These are phyloP conservation scores for Stylophora pistillata DNA, from an alignment of 64 coral and sea anemone genomes.

Conservation along the genomic window DNA sequence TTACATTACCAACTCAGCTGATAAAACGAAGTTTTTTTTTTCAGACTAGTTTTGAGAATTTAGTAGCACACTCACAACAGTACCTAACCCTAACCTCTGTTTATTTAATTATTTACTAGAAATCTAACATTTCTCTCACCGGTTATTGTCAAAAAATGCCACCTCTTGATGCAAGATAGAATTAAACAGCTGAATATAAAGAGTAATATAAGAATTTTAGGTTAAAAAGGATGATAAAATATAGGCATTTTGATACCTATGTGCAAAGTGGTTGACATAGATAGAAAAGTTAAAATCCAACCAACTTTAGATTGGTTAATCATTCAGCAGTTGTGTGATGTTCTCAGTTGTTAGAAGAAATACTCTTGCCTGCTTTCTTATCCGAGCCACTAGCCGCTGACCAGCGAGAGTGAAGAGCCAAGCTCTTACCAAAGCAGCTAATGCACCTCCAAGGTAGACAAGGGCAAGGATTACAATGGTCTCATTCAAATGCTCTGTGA, in stretches of 20 bases:
- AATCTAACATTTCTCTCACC: slow-evolving; percentile 31
- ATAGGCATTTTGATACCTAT: too few species aligned
- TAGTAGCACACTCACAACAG: too few species aligned
- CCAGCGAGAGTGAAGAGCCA: slow-evolving; percentile 93
- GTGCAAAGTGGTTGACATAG: too few species aligned
- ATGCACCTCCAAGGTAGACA: slow-evolving; percentile 77
- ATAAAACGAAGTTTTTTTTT: too few species aligned
- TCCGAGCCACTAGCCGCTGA: slow-evolving; percentile 85
- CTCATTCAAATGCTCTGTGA: slow-evolving; percentile 65
- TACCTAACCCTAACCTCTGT: too few species aligned
- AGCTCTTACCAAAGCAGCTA: slow-evolving; percentile 64
- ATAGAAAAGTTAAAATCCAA: too few species aligned
- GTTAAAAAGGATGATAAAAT: too few species aligned
- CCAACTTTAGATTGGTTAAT: too few species aligned
- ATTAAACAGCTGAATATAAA: slow-evolving; percentile 75
- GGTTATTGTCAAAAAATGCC: slow-evolving; percentile 92
- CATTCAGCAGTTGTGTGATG: too few species aligned
- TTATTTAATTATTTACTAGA: too few species aligned
- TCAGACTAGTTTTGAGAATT: too few species aligned
- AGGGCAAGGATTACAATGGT: slow-evolving; percentile 72
- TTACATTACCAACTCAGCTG: too few species aligned
- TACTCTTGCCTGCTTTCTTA: slow-evolving; percentile 74
- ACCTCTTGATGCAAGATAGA: slow-evolving; percentile 84
- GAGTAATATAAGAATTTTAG: not conserved
- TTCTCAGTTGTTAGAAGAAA: not conserved